Evolutionary conservation across 2,797 vertebrate species (phyloP), one percentile per base, ranked within the genome.

Genomic region (Crenuchus spilurus): DNA sequence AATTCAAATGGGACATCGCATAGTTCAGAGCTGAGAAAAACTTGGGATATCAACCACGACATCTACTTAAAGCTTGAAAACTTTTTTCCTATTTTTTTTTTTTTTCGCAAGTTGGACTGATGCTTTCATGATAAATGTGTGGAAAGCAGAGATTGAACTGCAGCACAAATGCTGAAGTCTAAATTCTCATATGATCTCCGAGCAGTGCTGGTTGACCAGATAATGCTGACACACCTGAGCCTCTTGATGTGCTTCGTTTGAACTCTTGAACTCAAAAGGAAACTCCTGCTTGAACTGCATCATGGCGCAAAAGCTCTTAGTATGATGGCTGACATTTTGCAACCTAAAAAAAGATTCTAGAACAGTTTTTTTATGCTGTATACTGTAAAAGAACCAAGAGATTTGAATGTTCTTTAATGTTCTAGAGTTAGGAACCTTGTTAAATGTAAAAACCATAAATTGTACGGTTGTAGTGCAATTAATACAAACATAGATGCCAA

Each of bases 1-100:
- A 46, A 31, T 46, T 64, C 62, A 64, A 33, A 64, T 46, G 42
- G n/a, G 7, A 13, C 3, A 39, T 20, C 57, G 26, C 16, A 26
- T 20, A 9, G 26, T 18, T 9, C 33, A 6, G 14, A 33, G 42
- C 35, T 26, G 14, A 41, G 30, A 37, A 30, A 37, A 13, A 10
- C 35, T 41, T 41, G 7, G 62, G 41, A 26, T 48, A 64, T 64
- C 41, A 13, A 11, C 16, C 26, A 46, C 41, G 13, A 33, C 62
- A 48, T 64, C 62, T 48, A 24, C 41, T 64, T 22, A 46, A 60
- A 39, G 57, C 18, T 60, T 60, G 11, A 6, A 60, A 20, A 46
- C 37, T 24, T 42, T 42, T 26, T 28, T 20, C n/a, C n/a, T n/a
- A n/a, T n/a, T 24, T 46, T 30, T 64, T 26, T 64, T 44, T 20